Base-by-base conservation (phyloP, 2,797 vertebrate genomes). In the Megaceryle alcyon region DNA sequence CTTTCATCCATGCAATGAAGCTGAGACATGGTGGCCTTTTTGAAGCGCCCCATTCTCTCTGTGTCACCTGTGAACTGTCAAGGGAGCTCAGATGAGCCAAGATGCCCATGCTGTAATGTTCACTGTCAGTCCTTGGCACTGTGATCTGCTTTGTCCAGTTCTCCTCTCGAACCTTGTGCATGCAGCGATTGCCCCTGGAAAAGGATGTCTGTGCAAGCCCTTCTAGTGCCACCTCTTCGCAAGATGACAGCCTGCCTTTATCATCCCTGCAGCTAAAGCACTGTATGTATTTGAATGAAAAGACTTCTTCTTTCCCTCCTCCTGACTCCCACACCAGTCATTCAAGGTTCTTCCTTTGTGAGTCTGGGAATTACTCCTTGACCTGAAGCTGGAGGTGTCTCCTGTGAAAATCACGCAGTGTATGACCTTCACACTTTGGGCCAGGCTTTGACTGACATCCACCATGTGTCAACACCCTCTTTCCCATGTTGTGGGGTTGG, bases 381-480 rank as follows among this genome's bases (percentile, higher is more conserved):
- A 46, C 57, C 33, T 51, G 53, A 75, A 57, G 37, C 17, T 86
- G 69, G 70, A 10, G 12, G 14, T 22, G 9, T 29, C 63, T 80
- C 9, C 41, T 29, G 12, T 66, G 63, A 71, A 90, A 86, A 66
- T 26, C n/a, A 14, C 51, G 29, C 6, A 14, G 6, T 12, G 13
- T 49, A 29, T 0, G 0, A 75, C 12, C n/a, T 63, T 53, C 2
- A 0, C 35, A n/a, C 29, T 77, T 65, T 35, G 25, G 48, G 28
- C 10, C 13, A 31, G 41, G 35, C 10, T 49, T 60, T 2, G 1
- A 6, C 35, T 56, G 33, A 43, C 35, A 37, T 39, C 10, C 20
- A 13, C 20, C 2, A 1, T 14, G 4, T 25, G 25, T 29, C 60
- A 65, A 49, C 77, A 14, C 22, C 41, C 26, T 7, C 29, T 68